Base-by-base conservation (phyloP, 2,888 invertebrate genomes). In the Callimorpha dominula region DNA sequence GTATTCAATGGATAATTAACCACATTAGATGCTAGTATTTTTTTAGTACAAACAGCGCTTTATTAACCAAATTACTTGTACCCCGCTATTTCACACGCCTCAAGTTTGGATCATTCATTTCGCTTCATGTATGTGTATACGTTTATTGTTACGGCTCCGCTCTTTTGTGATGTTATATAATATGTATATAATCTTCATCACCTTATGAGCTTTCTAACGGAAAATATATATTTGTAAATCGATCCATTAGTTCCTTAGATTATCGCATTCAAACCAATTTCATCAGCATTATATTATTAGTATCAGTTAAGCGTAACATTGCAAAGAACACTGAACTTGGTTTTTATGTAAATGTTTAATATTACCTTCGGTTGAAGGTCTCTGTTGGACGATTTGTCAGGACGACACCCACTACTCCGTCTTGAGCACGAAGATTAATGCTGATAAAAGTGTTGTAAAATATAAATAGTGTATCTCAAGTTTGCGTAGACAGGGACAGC, bases 401-500 rank as follows among this genome's bases (percentile, higher is more conserved):
- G 78, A 54, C 79, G 75, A 79, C 85, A 77, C 73, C 78, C 79
- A 85, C 74, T 68, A 79, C 75, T 80, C 83, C 81, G 78, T 81
- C 79, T 78, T 71, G 63, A 77, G 74, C 80, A 43, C 68, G 76
- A 85, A 86, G 84, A 90, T 87, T 87, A 85, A 88, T 86, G 81
- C 79, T 80, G 81, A 85, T 85, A 84, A 84, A 85, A 87, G 76
- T 79, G 80, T 88, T 87, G 84, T 85, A 85, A 86, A 83, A 79
- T 73, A 82, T 77, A 80, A 79, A 84, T 79, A 78, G 72, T 74
- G 73, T 77, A 77, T 81, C 87, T 88, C 87, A 83, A 85, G 84
- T 85, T 77, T 76, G 77, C 76, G 84, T 80, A 81, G 79, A 73
- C 74, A 78, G 78, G 77, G 85, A 86, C 92, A 91, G 92, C 89